phyloP scores from a whole-genome alignment of 2,888 invertebrate genomes.

The Eupsilia transversa region DNA sequence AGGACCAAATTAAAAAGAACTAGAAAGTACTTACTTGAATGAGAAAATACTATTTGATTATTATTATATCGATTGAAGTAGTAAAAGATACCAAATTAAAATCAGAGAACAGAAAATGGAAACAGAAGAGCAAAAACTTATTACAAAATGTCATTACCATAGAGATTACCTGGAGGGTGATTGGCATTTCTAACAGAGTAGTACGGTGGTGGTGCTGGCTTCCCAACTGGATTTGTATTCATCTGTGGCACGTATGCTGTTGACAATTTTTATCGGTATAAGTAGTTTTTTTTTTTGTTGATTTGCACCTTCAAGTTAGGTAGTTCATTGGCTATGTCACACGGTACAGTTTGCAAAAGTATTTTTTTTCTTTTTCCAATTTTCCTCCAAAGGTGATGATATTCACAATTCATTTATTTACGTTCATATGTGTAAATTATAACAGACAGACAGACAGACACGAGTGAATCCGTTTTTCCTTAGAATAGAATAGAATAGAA shows the following conservation, averaged over 20 bases:
- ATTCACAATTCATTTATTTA: no score
- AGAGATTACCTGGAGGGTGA: conserved; percentile 77
- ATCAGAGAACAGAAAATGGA: not conserved
- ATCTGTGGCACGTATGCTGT: conserved; percentile 82
- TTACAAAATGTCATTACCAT: conserved; percentile 30
- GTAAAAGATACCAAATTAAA: not conserved
- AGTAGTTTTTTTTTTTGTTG: no score
- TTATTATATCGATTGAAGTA: not conserved
- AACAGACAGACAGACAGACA: no score
- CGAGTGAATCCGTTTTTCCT: no score
- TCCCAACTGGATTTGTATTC: conserved; percentile 92
- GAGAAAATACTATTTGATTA: not conserved
- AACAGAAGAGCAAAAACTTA: not conserved
- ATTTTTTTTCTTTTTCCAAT: no score
- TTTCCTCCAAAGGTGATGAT: no score
- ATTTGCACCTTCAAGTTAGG: no score
- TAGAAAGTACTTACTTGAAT: no score
- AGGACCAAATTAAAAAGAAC: not conserved
- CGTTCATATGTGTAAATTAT: no score
- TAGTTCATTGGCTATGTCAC: no score
- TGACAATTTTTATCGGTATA: conserved; percentile 28
- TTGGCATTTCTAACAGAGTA: conserved; percentile 84
- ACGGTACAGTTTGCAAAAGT: no score
- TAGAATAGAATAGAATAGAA: no score
- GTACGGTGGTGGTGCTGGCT: conserved; percentile 95